These are phyloP conservation scores for Corythornis madagascariensis DNA, from an alignment of 2,113 vertebrate genomes.

Conservation along the genomic window DNA sequence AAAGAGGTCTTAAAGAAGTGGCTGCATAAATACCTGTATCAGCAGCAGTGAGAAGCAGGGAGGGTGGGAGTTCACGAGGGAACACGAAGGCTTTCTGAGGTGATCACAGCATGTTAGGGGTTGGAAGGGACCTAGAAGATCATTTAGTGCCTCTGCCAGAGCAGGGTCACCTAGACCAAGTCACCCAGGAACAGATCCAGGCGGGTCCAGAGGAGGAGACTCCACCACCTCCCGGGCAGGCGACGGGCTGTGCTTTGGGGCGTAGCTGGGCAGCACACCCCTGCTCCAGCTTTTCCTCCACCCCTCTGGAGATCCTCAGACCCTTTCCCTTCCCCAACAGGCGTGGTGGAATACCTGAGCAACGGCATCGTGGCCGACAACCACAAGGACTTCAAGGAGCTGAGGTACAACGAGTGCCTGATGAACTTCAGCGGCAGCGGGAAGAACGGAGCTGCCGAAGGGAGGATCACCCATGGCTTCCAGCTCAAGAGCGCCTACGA, in stretches of 20 bases:
- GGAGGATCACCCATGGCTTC: conserved; percentile 96
- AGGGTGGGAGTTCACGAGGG: accelerated
- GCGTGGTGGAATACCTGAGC: conserved; percentile 98
- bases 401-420: conserved; percentile 95
- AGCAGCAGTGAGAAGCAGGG: not conserved
- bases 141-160: no score
- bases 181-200: no score
- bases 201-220: no score
- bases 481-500: conserved; percentile 98
- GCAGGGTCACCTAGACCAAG: no score
- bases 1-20: not conserved
- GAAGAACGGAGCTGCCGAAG: conserved; percentile 90
- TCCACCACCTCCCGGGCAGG: no score
- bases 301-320: no score
- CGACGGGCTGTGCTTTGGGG: no score
- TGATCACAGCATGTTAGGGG: not conserved
- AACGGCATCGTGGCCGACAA: conserved; percentile 95
- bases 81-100: not conserved
- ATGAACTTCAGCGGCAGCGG: conserved; percentile 98
- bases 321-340: conserved; percentile 68
- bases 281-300: no score
- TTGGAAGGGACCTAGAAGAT: no score
- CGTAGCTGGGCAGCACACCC: no score
- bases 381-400: conserved; percentile 99
- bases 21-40: not conserved